phyloP scores from a whole-genome alignment of 2,888 invertebrate species.

The Geophilus truncorum region DNA sequence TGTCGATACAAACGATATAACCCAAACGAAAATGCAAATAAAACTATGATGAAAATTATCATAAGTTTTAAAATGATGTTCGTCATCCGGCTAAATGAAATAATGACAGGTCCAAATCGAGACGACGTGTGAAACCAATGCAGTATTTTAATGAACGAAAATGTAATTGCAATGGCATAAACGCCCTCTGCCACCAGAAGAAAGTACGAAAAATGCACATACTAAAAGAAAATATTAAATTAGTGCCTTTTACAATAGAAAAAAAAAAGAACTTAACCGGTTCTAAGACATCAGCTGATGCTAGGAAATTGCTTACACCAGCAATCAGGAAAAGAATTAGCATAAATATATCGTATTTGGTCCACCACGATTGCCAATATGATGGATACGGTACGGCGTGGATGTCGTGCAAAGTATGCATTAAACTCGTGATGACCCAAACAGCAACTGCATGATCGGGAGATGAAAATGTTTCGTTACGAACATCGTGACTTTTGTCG shows the following conservation, averaged over 20 bases:
- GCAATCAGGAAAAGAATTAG: background rate
- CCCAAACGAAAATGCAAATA: constrained; percentile 59
- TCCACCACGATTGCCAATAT: constrained; percentile 29
- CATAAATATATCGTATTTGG: background rate
- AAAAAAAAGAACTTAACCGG: background rate
- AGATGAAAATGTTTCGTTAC: background rate
- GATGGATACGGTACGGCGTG: background rate
- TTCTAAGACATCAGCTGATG: background rate
- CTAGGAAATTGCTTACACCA: background rate
- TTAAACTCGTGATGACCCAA: background rate
- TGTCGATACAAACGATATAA: constrained; percentile 61
- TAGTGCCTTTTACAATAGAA: no score
- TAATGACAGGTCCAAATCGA: constrained; percentile 59
- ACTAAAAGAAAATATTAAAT: background rate
- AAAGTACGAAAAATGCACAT: constrained; percentile 41
- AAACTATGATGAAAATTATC: constrained; percentile 58
- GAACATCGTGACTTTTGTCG: background rate
- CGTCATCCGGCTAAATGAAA: constrained; percentile 61
- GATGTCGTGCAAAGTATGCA: background rate
- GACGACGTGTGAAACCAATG: constrained; percentile 61
- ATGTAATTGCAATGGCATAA: constrained; percentile 61
- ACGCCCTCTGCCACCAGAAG: constrained; percentile 62
- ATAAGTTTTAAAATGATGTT: constrained; percentile 61
- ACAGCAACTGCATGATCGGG: background rate
- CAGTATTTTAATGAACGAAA: constrained; percentile 61